phyloP scores from a whole-genome alignment of 2,888 invertebrate genomes.

The Orthonevra nobilis region DNA sequence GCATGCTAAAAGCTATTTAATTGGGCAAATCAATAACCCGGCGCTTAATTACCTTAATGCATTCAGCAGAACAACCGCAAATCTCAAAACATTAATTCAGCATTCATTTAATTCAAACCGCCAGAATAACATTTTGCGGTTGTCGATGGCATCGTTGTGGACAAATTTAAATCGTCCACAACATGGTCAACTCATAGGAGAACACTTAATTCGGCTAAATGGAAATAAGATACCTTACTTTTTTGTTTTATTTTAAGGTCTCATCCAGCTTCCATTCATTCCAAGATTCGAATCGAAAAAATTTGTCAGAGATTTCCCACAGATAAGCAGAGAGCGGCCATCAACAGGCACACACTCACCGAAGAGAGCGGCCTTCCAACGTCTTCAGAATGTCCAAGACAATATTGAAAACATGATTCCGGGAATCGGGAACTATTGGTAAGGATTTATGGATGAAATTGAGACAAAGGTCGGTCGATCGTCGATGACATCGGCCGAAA shows the following conservation, averaged over 20 bases:
- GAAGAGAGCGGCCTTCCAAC: no score
- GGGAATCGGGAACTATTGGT: constrained; percentile 61
- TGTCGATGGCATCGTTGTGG: constrained; percentile 6
- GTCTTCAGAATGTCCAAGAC: constrained; percentile 45
- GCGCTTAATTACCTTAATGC: constrained; percentile 18
- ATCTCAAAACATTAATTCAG: constrained; percentile 30
- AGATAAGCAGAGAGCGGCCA: constrained; percentile 41
- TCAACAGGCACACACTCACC: constrained; percentile 20
- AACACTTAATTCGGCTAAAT: constrained; percentile 36
- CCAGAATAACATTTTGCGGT: constrained; percentile 8
- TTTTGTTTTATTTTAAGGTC: no score
- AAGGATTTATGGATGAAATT: constrained; percentile 70
- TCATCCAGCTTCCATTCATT: constrained; percentile 59
- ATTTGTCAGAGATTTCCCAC: constrained; percentile 71
- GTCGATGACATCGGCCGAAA: constrained; percentile 66
- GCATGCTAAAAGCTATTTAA: constrained; percentile 50
- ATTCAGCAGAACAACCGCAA: constrained; percentile 51
- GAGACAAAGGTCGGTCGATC: constrained; percentile 65
- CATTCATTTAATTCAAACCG: constrained; percentile 20
- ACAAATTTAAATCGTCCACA: constrained; percentile 53
- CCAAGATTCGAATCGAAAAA: constrained; percentile 64
- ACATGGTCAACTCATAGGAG: constrained; percentile 35
- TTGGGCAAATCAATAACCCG: constrained; percentile 29
- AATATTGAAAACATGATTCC: constrained; percentile 68
- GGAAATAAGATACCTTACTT: constrained; percentile 69